These are phyloP conservation scores for Indicator indicator DNA, from an alignment of 2,113 vertebrate species.

Conservation along the genomic window DNA sequence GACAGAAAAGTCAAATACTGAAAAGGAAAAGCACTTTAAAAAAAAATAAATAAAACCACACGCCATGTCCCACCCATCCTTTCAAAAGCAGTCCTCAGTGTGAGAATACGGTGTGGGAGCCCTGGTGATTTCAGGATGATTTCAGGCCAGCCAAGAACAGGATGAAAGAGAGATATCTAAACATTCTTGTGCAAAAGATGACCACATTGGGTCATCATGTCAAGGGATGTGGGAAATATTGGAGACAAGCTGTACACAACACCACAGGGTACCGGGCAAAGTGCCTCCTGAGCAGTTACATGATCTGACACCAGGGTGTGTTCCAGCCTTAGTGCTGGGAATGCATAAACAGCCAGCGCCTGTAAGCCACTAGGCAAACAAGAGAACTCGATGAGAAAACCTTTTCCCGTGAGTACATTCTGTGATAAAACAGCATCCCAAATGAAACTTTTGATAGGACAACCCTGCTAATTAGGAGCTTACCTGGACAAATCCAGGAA, in stretches of 20 bases:
- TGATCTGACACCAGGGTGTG: neutral
- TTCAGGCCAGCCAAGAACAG: neutral
- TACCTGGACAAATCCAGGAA: neutral
- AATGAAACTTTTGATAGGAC: neutral
- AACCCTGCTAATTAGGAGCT: neutral
- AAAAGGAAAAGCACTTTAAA: conserved; percentile 13
- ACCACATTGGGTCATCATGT: neutral
- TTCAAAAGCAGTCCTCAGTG: neutral
- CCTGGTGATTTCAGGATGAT: neutral
- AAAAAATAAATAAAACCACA: neutral
- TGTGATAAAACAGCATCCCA: neutral
- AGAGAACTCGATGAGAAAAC: neutral
- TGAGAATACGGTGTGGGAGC: neutral
- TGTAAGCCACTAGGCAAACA: neutral
- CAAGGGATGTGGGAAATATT: conserved; percentile 10
- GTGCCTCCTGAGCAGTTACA: neutral
- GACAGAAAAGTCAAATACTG: neutral
- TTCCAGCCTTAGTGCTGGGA: neutral
- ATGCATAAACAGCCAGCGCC: neutral
- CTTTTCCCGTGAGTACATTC: neutral
- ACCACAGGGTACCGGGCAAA: accelerated
- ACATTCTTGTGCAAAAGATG: neutral
- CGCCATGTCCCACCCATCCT: neutral
- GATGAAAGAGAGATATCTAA: neutral
- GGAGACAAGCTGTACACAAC: neutral